Evolutionary conservation across 2,113 vertebrate genomes (phyloP).

Genomic region (Dasyprocta punctata): DNA sequence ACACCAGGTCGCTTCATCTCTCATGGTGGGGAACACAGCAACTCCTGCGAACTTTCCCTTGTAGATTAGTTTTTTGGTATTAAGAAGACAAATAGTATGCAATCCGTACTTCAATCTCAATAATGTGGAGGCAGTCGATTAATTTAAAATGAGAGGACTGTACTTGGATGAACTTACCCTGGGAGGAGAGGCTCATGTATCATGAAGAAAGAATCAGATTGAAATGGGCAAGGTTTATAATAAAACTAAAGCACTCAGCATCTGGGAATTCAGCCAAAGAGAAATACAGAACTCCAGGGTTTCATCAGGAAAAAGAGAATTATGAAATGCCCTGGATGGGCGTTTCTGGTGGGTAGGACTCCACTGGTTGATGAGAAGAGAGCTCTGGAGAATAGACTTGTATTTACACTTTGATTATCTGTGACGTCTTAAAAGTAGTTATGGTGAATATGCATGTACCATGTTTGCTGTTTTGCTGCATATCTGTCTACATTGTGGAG

Average conservation of each 20-base stretch:
- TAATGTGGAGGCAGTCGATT: constrained; percentile 74
- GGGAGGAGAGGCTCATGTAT: constrained; percentile 67
- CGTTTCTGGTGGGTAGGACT: constrained; percentile 11
- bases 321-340: constrained; percentile 4
- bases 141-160: constrained; percentile 72
- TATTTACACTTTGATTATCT: background rate
- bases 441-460: background rate
- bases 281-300: constrained; percentile 53
- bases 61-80: constrained; percentile 63
- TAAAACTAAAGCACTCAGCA: constrained; percentile 65
- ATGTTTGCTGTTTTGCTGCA: background rate
- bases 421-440: background rate
- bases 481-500: background rate
- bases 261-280: constrained; percentile 76
- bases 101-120: constrained; percentile 67
- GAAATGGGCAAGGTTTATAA: constrained; percentile 73
- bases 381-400: background rate
- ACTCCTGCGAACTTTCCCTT: constrained; percentile 63
- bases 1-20: constrained; percentile 64
- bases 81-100: constrained; percentile 76
- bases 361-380: background rate
- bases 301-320: constrained; percentile 48
- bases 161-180: constrained; percentile 68
- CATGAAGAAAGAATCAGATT: constrained; percentile 77
- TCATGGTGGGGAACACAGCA: constrained; percentile 46